Evolutionary conservation across 1,140 invertebrate genomes (phyloP), one percentile per base, ranked within the genome.

Genomic region (Apis laboriosa): DNA sequence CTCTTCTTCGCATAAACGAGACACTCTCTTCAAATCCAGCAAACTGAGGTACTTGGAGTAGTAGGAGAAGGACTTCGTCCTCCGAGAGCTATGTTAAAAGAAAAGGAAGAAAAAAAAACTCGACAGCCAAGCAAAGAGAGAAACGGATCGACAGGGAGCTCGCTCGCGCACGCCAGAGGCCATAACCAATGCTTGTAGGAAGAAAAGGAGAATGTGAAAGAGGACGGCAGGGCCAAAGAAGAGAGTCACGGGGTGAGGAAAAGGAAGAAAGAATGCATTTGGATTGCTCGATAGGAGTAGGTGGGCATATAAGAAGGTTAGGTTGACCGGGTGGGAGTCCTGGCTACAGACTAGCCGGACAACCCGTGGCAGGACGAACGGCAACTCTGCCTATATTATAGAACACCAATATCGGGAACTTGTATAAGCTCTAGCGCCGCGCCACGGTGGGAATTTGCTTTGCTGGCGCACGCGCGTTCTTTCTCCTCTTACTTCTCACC

Each of bases 271-370:
- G 88, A 90, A 89, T 90, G 89, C 88, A 86, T 89, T 87, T 84
- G 88, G 88, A 89, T 90, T 89, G 86, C 88, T 90, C 86, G 89
- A 89, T 89, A 90, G 87, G 87, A 88, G 89, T 90, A 90, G 89
- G 89, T 89, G 89, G 89, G 88, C 80, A 87, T 55, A 53, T 88
- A 88, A 88, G 86, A 88, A 88, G 88, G 82, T 77, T 86, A 87
- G 85, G 88, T 80, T 63, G 84, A 56, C 66, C 66, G 85, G 88
- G 88, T 89, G 88, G 88, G 88, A 89, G 88, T 81, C 87, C 76
- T 68, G 84, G 70, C 77, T 74, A 66, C 76, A 80, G 79, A 87
- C 77, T 81, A 43, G 49, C 85, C 73, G 86, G 83, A 88, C 87
- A 88, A 88, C 75, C 79, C 80, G 83, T 13, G 53, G 64, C 73